Evolutionary conservation across 2,888 invertebrate genomes (phyloP).

Genomic region (Leucophora obtusa): DNA sequence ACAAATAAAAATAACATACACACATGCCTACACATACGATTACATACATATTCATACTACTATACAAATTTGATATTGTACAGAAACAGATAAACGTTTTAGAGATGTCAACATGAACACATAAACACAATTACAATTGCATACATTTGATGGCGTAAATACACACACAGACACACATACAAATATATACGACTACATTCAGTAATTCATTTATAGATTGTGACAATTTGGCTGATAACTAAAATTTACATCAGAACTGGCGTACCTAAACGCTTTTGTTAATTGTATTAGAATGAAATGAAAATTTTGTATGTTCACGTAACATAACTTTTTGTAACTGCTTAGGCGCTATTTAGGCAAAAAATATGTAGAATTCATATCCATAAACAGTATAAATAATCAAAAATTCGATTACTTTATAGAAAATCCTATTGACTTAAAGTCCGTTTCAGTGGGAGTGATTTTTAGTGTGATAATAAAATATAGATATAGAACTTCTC

Average conservation of each 20-base stretch:
- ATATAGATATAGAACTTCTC: no score
- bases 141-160: background rate
- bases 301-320: no score
- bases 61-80: slow-evolving; percentile 37
- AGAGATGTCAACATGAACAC: slow-evolving; percentile 49
- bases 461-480: no score
- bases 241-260: slow-evolving; percentile 25
- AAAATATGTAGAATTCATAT: no score
- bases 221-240: slow-evolving; percentile 37
- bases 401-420: no score
- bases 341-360: no score
- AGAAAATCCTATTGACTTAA: no score
- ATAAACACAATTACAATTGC: slow-evolving; percentile 1
- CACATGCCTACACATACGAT: background rate
- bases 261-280: background rate
- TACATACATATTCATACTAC: background rate
- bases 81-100: slow-evolving; percentile 48
- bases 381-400: no score
- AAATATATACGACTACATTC: background rate
- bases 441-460: no score
- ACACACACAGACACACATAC: no score
- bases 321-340: no score
- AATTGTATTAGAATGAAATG: no score
- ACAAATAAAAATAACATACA: slow-evolving; percentile 14
- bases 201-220: slow-evolving; percentile 7